A percentile compares a stretch with the other conserved stretches of the same genome.
These are phyloP conservation scores for Drosophila rufa DNA, from an alignment of 1,140 invertebrate genomes.

Conservation along the genomic window DNA sequence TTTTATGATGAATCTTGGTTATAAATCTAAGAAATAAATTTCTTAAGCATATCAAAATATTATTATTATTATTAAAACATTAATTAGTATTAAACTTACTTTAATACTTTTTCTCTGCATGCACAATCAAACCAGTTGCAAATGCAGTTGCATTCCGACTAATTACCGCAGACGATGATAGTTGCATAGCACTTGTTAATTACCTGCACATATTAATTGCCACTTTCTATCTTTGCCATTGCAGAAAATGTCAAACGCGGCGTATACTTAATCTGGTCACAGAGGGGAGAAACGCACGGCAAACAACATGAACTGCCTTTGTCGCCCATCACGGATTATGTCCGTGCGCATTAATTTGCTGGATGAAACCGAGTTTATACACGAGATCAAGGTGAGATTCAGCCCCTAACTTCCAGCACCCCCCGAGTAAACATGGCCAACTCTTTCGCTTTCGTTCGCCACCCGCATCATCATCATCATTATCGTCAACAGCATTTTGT, in stretches of 20 bases:
- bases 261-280: conserved; percentile 54
- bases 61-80: background rate
- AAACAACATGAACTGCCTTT: conserved; percentile 83
- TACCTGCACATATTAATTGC: conserved; percentile 72
- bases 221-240: conserved; percentile 68
- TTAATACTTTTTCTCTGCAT: background rate
- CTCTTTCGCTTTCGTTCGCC: conserved; percentile 48
- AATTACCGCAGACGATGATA: conserved; percentile 63
- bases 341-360: conserved; percentile 87
- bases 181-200: conserved; percentile 61
- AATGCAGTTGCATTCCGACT: conserved; percentile 56
- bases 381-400: conserved; percentile 88
- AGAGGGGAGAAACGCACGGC: conserved; percentile 13
- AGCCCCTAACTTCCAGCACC: conserved; percentile 9
- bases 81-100: background rate
- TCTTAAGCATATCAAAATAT: background rate
- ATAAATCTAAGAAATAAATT: background rate
- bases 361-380: conserved; percentile 88
- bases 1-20: background rate
- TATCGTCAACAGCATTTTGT: conserved; percentile 41
- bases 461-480: conserved; percentile 7
- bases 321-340: conserved; percentile 84
- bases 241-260: conserved; percentile 65
- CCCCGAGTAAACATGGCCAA: conserved; percentile 44
- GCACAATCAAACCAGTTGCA: conserved; percentile 57